Evolutionary conservation across 2,797 vertebrate species (phyloP).

Genomic region (Otus scops): DNA sequence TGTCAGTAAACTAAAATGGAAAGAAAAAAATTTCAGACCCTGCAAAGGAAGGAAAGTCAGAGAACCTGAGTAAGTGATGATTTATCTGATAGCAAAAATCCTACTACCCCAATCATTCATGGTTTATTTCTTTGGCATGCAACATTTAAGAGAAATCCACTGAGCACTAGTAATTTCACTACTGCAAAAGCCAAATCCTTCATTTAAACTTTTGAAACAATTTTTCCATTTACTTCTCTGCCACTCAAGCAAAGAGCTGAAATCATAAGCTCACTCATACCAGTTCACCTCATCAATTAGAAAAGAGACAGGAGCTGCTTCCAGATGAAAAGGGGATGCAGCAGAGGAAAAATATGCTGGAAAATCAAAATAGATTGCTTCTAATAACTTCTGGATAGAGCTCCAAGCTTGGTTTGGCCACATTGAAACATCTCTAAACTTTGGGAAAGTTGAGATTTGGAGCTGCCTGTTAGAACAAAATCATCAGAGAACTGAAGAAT

Average conservation of each 20-base stretch:
- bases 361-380: conserved; percentile 34
- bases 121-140: conserved; percentile 40
- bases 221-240: conserved; percentile 52
- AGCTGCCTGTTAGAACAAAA: background rate
- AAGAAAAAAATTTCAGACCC: background rate
- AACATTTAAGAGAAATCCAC: conserved; percentile 1
- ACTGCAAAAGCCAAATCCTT: conserved; percentile 2
- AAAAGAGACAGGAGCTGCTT: conserved; percentile 12
- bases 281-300: conserved; percentile 52
- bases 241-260: conserved; percentile 44
- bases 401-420: background rate
- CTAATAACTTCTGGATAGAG: background rate
- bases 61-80: conserved; percentile 2
- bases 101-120: background rate
- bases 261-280: conserved; percentile 36
- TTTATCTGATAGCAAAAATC: conserved; percentile 41
- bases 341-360: conserved; percentile 21
- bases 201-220: conserved; percentile 38
- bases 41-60: background rate
- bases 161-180: background rate
- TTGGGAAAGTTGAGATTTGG: background rate
- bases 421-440: background rate
- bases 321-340: conserved; percentile 46
- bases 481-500: background rate
- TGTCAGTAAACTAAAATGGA: conserved; percentile 34